Conservation (phyloP, 2,113 vertebrate species). For the Asarcornis scutulata region DNA sequence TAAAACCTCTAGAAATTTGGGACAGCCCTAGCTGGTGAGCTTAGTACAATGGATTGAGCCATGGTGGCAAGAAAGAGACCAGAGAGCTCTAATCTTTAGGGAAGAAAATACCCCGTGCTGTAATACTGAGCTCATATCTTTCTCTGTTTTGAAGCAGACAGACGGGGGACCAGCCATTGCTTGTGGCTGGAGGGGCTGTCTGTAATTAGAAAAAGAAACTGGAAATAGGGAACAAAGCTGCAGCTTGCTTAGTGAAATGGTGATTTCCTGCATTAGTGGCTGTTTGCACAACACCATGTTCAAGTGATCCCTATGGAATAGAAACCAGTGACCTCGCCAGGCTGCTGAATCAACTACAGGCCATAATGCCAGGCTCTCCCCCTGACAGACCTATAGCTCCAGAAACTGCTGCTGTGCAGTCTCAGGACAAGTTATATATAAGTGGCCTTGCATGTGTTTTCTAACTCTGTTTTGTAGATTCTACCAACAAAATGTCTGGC, state of each 20-base stretch:
- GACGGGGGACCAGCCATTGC: background rate
- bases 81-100: background rate
- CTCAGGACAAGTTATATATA: background rate
- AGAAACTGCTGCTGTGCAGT: accelerated
- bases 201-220: conserved; percentile 15
- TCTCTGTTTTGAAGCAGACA: background rate
- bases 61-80: background rate
- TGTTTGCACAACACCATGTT: background rate
- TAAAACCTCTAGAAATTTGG: background rate
- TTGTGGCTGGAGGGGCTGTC: background rate
- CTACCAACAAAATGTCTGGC: background rate
- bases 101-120: background rate
- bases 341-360: background rate
- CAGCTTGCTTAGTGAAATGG: background rate
- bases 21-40: background rate
- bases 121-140: background rate
- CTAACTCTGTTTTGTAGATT: background rate
- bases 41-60: background rate
- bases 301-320: background rate
- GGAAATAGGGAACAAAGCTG: conserved; percentile 13
- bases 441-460: background rate
- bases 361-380: background rate
- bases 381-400: background rate
- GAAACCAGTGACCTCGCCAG: background rate
- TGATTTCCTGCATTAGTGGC: background rate